Conservation (phyloP, 2,888 invertebrate species). For the Mesorhabditis belari region DNA sequence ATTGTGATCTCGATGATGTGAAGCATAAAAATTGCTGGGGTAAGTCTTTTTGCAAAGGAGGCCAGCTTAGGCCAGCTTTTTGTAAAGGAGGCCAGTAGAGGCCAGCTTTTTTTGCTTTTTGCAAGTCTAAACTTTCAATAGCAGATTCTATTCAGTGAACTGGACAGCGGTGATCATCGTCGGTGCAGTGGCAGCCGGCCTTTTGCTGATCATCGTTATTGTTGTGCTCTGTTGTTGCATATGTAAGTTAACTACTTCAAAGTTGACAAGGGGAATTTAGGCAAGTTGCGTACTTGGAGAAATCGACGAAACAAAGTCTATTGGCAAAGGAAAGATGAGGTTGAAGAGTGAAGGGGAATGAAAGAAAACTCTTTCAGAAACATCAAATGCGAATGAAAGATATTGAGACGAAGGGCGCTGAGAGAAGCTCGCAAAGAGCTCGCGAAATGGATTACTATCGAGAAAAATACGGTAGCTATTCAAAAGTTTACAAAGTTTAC, state of each 20-base stretch:
- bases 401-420: constrained; percentile 12
- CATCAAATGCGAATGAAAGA: constrained; percentile 12
- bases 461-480: constrained; percentile 16
- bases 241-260: constrained; percentile 6
- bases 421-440: constrained; percentile 16
- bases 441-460: constrained; percentile 24
- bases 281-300: neutral
- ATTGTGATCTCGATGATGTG: constrained; percentile 30
- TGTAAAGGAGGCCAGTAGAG: too few species aligned
- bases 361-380: constrained; percentile 2
- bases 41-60: constrained; percentile 3
- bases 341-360: neutral
- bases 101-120: too few species aligned
- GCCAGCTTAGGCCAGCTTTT: too few species aligned
- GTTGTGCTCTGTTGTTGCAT: constrained; percentile 19
- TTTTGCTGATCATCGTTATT: constrained; percentile 19
- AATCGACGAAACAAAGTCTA: neutral
- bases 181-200: constrained; percentile 23
- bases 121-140: too few species aligned
- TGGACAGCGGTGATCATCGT: constrained; percentile 32
- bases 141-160: constrained; percentile 24
- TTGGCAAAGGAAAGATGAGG: neutral
- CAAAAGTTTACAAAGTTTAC: neutral
- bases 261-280: neutral
- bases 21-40: constrained; percentile 35